These are phyloP conservation scores for Pseudomyrmex flavicornis DNA, from an alignment of 1,140 invertebrate genomes.

Conservation along the genomic window DNA sequence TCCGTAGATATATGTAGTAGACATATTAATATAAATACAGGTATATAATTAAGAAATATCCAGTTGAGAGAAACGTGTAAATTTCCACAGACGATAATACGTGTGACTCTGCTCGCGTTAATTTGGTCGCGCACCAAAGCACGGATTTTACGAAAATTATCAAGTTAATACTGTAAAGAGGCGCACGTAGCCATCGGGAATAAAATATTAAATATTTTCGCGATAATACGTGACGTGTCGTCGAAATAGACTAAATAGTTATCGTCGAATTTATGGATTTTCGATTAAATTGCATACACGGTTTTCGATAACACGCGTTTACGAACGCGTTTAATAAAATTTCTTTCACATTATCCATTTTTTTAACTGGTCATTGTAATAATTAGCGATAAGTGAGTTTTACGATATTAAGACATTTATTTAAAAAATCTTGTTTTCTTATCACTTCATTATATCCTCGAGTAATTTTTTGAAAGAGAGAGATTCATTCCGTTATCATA, in stretches of 20 bases:
- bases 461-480: too few relatives aligned
- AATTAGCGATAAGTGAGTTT: slow-evolving; percentile 11
- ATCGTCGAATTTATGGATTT: slow-evolving; percentile 28
- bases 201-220: slow-evolving; percentile 1
- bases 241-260: slow-evolving; percentile 29
- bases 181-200: neutral
- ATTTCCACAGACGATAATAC: neutral
- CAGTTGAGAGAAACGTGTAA: neutral
- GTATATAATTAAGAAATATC: neutral
- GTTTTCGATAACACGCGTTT: slow-evolving; percentile 11
- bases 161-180: slow-evolving; percentile 29
- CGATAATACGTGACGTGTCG: slow-evolving; percentile 31
- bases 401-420: neutral
- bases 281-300: slow-evolving; percentile 4
- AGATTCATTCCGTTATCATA: too few relatives aligned
- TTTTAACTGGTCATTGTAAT: neutral
- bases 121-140: neutral
- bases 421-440: neutral
- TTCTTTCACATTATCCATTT: neutral
- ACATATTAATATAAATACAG: neutral
- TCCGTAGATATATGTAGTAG: too few relatives aligned
- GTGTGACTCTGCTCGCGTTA: neutral
- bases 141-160: slow-evolving; percentile 38
- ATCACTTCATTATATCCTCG: neutral
- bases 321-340: neutral